Percentiles rank a stretch among this genome's conserved stretches.
phyloP scores from a whole-genome alignment of 1,140 invertebrate genomes.

The Caenorhabditis elegans region DNA sequence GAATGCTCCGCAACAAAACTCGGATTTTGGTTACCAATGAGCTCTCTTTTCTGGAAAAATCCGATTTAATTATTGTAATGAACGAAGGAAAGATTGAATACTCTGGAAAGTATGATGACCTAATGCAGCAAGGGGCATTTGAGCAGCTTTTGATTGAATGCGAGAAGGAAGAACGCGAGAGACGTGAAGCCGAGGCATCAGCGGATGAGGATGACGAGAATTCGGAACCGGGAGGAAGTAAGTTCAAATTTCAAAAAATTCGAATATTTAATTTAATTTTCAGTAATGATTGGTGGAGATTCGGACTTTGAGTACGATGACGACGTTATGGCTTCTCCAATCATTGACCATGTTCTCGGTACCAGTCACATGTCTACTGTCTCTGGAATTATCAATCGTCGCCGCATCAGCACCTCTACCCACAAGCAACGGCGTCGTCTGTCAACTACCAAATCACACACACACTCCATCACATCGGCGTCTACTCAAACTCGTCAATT shows the following conservation, averaged over 20 bases:
- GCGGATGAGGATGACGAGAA: constrained; percentile 9
- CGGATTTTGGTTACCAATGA: constrained; percentile 62
- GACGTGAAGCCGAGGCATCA: background rate
- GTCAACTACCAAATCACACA: background rate
- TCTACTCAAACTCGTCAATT: constrained; percentile 38
- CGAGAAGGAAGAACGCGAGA: constrained; percentile 46
- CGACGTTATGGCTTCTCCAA: background rate
- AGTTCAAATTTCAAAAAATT: too few species aligned
- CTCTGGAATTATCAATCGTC: constrained; percentile 56
- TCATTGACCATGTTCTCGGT: constrained; percentile 52
- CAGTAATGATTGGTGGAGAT: background rate
- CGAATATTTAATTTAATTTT: background rate
- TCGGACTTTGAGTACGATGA: constrained; percentile 28
- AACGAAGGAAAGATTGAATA: constrained; percentile 56
- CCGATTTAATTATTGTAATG: constrained; percentile 58
- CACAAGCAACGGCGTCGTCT: background rate
- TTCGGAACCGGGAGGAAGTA: constrained; percentile 9
- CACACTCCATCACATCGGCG: constrained; percentile 1
- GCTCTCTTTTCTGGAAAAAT: constrained; percentile 53
- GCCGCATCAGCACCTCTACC: constrained; percentile 42
- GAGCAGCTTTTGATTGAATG: constrained; percentile 58
- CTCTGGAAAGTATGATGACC: constrained; percentile 55
- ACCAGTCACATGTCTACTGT: constrained; percentile 62
- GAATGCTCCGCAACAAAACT: constrained; percentile 62
- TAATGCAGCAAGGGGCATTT: constrained; percentile 56